Evolutionary conservation across 2,113 vertebrate genomes (phyloP).

Genomic region (Ochotona princeps): DNA sequence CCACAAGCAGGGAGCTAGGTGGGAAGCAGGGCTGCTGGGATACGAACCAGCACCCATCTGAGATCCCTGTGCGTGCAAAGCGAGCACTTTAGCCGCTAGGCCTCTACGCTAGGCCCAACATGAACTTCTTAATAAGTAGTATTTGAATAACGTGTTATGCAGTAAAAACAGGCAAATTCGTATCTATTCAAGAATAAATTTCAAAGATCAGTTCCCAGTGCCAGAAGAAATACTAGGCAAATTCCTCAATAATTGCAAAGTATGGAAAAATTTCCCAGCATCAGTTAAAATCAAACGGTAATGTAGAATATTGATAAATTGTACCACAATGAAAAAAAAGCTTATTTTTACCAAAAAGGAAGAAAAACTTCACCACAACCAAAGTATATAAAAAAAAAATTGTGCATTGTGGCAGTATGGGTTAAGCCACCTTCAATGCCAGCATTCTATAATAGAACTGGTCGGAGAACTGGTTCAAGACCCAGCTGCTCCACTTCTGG

Average conservation of each 20-base stretch:
- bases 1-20: too few relatives aligned
- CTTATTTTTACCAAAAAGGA: not conserved
- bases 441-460: too few relatives aligned
- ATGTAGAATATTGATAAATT: not conserved
- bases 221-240: not conserved
- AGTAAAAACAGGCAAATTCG: slow-evolving; percentile 28
- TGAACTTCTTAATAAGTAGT: not conserved
- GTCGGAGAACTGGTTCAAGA: too few relatives aligned
- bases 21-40: too few relatives aligned
- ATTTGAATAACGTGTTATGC: not conserved
- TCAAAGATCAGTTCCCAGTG: slow-evolving; percentile 13
- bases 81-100: too few relatives aligned
- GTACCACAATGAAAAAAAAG: slow-evolving; percentile 8
- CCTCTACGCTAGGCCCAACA: not conserved
- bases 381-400: slow-evolving; percentile 39
- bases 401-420: not conserved
- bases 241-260: slow-evolving; percentile 13
- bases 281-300: slow-evolving; percentile 28
- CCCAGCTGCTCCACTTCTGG: too few relatives aligned
- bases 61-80: too few relatives aligned
- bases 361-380: not conserved
- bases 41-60: too few relatives aligned
- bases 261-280: not conserved
- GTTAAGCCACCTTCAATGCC: too few relatives aligned
- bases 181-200: slow-evolving; percentile 34